Evolutionary conservation across 2,888 invertebrate genomes (phyloP).

Genomic region (Siphonodentalium dalli): DNA sequence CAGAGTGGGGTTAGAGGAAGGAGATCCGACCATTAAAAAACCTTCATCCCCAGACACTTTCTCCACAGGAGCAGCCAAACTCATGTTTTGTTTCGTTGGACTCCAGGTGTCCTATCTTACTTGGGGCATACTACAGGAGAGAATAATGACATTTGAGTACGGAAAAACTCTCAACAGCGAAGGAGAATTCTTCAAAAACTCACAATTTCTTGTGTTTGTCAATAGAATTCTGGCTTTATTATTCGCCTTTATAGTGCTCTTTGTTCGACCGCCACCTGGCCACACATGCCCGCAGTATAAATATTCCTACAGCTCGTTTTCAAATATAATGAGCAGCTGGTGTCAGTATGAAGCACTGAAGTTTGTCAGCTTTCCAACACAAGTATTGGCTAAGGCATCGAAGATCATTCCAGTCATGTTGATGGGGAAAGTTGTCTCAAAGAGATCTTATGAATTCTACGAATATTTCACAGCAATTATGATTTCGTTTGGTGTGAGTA

Average conservation of each 20-base stretch:
- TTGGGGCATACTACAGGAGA: constrained; percentile 97
- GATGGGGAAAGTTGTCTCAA: constrained; percentile 92
- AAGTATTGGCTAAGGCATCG: constrained; percentile 90
- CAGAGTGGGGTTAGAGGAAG: constrained; percentile 55
- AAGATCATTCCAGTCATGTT: constrained; percentile 87
- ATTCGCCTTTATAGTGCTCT: constrained; percentile 47
- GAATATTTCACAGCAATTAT: constrained; percentile 90
- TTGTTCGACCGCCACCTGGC: constrained; percentile 46
- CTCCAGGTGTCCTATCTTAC: constrained; percentile 89
- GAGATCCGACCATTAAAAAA: constrained; percentile 5
- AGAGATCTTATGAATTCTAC: constrained; percentile 83
- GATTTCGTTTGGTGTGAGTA: constrained; percentile 90
- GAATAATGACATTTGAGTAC: constrained; percentile 85
- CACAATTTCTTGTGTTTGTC: constrained; percentile 95
- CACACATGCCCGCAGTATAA: constrained; percentile 89
- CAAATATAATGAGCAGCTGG: constrained; percentile 98
- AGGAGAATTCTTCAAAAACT: constrained; percentile 81
- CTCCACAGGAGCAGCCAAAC: constrained; percentile 52
- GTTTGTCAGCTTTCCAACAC: constrained; percentile 97
- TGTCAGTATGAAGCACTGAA: constrained; percentile 99
- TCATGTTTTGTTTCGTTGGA: constrained; percentile 84
- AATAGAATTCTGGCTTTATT: constrained; percentile 83
- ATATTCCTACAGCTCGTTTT: constrained; percentile 93
- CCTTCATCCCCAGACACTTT: constrained; percentile 8
- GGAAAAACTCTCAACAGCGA: constrained; percentile 37